Base-by-base conservation (phyloP, 2,113 vertebrate genomes). In the Charadrius vociferus region DNA sequence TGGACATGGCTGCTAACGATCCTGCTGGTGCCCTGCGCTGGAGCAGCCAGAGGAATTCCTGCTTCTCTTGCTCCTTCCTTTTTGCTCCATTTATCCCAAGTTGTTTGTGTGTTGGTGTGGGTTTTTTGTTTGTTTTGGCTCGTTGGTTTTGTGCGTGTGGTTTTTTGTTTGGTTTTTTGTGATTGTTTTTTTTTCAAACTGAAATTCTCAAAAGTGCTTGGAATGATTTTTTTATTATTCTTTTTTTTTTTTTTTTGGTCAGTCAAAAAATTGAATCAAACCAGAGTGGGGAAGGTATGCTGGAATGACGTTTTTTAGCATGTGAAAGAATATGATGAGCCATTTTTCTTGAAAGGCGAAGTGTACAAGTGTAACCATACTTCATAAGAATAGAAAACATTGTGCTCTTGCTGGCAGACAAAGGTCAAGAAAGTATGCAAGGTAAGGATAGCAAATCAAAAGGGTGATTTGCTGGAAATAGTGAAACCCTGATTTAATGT, bases 391-490 rank as follows among this genome's bases (percentile, higher is more conserved):
- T 6, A 14, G 20, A 70, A 80, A 74, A 93, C 26, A 41, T 62
- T 80, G 22, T 90, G 34, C 15, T 61, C 6, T 65, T 50, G n/a
- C 53, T 82, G 61, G 47, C 62, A 41, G 75, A 32, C 34, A 79
- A 86, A 91, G 52, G 53, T 68, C 85, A 89, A 6, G 8, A 45
- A 70, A 90, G 50, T 12, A 23, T 82, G 36, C 8, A 58, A 90
- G 37, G 72, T 65, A 92, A 74, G 0, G 19, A 90, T 4, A 90
- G n/a, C 10, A 56, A 81, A 56, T 66, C 41, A 79, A 84, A 95
- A 83, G 39, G 34, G 29, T 88, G 93, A 77, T 77, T 78, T 92
- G 73, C 74, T 59, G 45, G 47, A 83, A 95, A 81, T 13, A 83
- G 59, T 6, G 26, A 72, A 91, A 84, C 20, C 18, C 23, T 75